Evolutionary conservation across 1,140 invertebrate species (phyloP), one percentile per base, ranked within the genome.

Genomic region (Globodera ellingtonae): DNA sequence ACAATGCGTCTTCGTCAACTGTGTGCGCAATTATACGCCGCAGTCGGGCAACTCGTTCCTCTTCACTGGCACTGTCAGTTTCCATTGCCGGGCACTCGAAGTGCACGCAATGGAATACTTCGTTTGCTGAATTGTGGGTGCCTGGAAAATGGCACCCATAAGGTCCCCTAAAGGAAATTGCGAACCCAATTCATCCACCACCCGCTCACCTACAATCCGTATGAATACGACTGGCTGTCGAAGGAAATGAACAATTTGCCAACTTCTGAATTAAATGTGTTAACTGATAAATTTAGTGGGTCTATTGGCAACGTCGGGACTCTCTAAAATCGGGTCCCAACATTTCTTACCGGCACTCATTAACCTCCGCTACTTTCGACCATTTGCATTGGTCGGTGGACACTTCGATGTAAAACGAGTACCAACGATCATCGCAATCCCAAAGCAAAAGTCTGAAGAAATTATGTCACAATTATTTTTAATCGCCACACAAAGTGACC

Each of bases 91-190:
- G 95, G 89, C 95, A 97, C 91, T 99, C 97, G 90, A 99, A 94
- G 90, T 98, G 96, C 47, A 99, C 96, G 90, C 95, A 95, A 89
- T 98, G 97, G 90, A 98, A 98, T 70, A 97, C 95, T 94, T 95
- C 80, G 79, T 70, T 84, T 74, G 82, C 82, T 15, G 86, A 81
- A 76, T 86, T 86, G 21, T 76, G 56, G 2, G 81, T 85, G 24
- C 84, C 79, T 59, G 83, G 74, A 78, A 78, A 3, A 78, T 81
- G 70, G 80, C 81, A 18, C 50, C 47, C 6, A 70, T 85, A 48
- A 76, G 0, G 67, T 3, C 35, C 35, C 35, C 35, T 75, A 76
- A 76, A 66, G 6, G 24, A 24, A 24, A 24, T 24, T 24, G 24
- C 24, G 24, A 24, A 24, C 24, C 24, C 24, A 24, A 24, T 24